These are phyloP conservation scores for Philereme transversata DNA, from an alignment of 2,888 invertebrate species.

Conservation along the genomic window DNA sequence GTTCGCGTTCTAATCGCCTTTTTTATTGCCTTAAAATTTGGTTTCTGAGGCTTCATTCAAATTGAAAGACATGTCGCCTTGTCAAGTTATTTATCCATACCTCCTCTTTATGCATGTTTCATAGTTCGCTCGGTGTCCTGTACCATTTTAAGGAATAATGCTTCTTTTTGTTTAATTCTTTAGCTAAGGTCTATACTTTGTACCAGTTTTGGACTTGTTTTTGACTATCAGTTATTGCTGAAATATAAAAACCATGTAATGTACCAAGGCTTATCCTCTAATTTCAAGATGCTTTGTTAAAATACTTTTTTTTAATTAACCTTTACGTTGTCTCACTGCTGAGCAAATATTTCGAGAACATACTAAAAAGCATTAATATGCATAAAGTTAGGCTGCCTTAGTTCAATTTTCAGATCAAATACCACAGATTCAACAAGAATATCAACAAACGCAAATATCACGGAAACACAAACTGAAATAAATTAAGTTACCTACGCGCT, in stretches of 20 bases:
- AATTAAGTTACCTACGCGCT: slow-evolving; percentile 38
- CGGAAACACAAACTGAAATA: slow-evolving; percentile 13
- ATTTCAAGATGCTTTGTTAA: no score
- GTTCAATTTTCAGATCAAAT: slow-evolving; percentile 1
- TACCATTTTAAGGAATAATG: no score
- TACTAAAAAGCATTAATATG: no score
- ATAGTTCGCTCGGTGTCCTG: not conserved
- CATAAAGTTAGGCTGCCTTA: not conserved
- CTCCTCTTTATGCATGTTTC: not conserved
- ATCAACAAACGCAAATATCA: slow-evolving; percentile 18
- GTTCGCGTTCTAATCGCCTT: slow-evolving; percentile 71
- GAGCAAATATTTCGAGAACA: no score
- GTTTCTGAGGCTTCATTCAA: slow-evolving; percentile 27
- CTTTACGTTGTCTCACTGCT: no score
- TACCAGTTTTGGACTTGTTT: no score
- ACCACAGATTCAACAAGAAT: slow-evolving; percentile 16
- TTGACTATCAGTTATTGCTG: no score
- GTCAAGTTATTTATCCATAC: not conserved
- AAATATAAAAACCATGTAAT: no score
- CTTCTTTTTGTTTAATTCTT: no score
- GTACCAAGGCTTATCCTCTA: no score
- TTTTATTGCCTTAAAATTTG: slow-evolving; percentile 41
- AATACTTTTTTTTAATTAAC: no score
- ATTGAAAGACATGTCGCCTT: slow-evolving; percentile 19
- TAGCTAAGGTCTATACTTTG: no score